phyloP scores from a whole-genome alignment of 2,888 invertebrate genomes.

The Elysia crispata region DNA sequence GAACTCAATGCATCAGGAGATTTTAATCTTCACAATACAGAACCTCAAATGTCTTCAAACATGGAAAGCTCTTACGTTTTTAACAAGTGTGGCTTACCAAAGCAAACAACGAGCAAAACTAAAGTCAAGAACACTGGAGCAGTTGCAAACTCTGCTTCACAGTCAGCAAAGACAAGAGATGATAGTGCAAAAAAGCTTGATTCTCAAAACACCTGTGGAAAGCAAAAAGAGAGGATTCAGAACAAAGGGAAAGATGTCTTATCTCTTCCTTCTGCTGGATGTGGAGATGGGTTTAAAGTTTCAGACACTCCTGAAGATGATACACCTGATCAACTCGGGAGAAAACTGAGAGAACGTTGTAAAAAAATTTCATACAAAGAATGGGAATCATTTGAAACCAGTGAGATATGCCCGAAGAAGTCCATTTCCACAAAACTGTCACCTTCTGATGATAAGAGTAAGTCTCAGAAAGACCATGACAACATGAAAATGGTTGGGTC shows the following conservation, averaged over 20 bases:
- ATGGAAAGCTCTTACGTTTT: slow-evolving; percentile 29
- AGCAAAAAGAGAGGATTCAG: no score
- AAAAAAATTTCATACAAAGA: slow-evolving; percentile 30
- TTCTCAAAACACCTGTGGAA: no score
- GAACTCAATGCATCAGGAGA: not conserved
- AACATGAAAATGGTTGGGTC: slow-evolving; percentile 12
- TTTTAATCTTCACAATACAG: not conserved
- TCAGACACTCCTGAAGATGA: no score
- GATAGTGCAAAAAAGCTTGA: no score
- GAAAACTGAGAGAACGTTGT: slow-evolving; percentile 9
- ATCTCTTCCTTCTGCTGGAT: no score
- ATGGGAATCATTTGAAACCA: not conserved
- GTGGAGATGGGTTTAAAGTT: no score
- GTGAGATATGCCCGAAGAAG: not conserved
- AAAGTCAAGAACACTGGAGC: no score
- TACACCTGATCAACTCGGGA: no score
- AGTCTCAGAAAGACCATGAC: not conserved
- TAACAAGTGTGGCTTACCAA: not conserved
- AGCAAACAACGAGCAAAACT: no score
- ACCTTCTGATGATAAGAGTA: slow-evolving; percentile 13
- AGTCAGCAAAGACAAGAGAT: no score
- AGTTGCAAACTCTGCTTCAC: no score
- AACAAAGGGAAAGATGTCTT: no score
- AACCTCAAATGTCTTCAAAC: not conserved
- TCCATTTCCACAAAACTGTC: slow-evolving; percentile 1